Conservation (phyloP, 1,140 invertebrate genomes). For the Drosophila leontia region DNA sequence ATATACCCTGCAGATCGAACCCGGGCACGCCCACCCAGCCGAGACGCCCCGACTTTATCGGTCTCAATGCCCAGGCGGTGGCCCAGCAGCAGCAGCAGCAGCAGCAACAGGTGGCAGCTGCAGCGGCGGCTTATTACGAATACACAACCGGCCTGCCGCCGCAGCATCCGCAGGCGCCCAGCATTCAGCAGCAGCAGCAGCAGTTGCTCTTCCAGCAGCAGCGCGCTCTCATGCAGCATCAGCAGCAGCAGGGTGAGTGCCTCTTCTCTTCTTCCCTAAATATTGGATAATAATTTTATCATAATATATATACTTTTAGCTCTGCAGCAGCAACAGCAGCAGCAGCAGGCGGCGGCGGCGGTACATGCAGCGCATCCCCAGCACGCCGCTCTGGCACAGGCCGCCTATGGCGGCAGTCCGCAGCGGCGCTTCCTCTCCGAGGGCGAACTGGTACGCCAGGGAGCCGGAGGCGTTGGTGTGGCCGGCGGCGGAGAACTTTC, state of each 20-base stretch:
- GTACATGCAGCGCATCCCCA: slow-evolving; percentile 52
- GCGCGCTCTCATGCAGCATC: slow-evolving; percentile 75
- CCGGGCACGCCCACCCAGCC: slow-evolving; percentile 95
- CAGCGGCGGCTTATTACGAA: slow-evolving; percentile 86
- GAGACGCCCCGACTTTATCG: slow-evolving; percentile 93
- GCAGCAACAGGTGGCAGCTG: slow-evolving; percentile 81
- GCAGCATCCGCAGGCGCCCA: slow-evolving; percentile 77
- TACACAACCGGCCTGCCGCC: slow-evolving; percentile 80
- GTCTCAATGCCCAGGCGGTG: slow-evolving; percentile 85
- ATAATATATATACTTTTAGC: slow-evolving; percentile 9
- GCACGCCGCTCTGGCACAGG: slow-evolving; percentile 62
- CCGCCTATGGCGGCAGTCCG: slow-evolving; percentile 87
- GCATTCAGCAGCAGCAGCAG: slow-evolving; percentile 80
- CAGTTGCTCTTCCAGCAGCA: slow-evolving; percentile 73
- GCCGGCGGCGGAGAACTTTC: slow-evolving; percentile 86
- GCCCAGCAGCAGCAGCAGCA: slow-evolving; percentile 55
- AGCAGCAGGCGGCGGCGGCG: slow-evolving; percentile 37
- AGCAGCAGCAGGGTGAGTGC: slow-evolving; percentile 71
- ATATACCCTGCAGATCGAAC: slow-evolving; percentile 89
- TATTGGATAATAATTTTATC: too few relatives aligned
- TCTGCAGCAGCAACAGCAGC: slow-evolving; percentile 59
- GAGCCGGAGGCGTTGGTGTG: slow-evolving; percentile 85
- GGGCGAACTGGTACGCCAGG: slow-evolving; percentile 92
- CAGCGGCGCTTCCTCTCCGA: slow-evolving; percentile 94
- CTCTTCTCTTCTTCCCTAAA: too few relatives aligned